A percentile compares a stretch with the other conserved stretches of the same genome.
Conservation (phyloP, 2,888 invertebrate genomes). For the Epinotia bilunana region DNA sequence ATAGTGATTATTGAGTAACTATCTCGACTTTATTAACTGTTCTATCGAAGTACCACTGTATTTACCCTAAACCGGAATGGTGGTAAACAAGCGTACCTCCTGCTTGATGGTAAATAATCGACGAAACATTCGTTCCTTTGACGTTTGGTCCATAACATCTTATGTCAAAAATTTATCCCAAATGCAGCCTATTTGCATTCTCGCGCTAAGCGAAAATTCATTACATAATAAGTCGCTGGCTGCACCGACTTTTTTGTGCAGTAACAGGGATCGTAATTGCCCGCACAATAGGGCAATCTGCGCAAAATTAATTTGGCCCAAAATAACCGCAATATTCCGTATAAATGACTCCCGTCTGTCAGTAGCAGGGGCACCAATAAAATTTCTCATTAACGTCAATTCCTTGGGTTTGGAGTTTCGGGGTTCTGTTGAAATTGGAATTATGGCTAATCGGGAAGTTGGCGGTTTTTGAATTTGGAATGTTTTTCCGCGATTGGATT, state of each 20-base stretch:
- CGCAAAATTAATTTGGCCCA: slow-evolving; percentile 28
- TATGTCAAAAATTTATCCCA: no score
- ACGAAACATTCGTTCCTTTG: neutral
- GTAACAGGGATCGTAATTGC: neutral
- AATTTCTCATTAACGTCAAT: slow-evolving; percentile 50
- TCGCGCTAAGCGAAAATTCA: neutral
- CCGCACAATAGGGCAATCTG: slow-evolving; percentile 29
- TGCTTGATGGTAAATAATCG: no score
- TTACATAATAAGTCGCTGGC: neutral
- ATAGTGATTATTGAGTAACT: no score
- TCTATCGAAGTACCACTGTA: no score
- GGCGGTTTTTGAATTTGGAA: slow-evolving; percentile 7
- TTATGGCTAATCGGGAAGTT: slow-evolving; percentile 30
- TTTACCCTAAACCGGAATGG: no score
- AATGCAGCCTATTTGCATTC: no score
- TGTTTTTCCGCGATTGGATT: neutral
- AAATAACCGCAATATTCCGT: slow-evolving; percentile 38
- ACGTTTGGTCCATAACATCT: neutral
- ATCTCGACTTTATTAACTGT: no score
- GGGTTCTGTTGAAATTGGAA: slow-evolving; percentile 46
- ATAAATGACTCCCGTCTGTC: slow-evolving; percentile 47
- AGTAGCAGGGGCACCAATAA: slow-evolving; percentile 46
- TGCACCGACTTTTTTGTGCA: slow-evolving; percentile 4
- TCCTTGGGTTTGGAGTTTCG: slow-evolving; percentile 51
- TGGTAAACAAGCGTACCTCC: no score